A percentile compares a stretch with the other conserved stretches of the same genome.
phyloP scores from a whole-genome alignment of 2,113 vertebrate genomes.

The Rynchops niger region DNA sequence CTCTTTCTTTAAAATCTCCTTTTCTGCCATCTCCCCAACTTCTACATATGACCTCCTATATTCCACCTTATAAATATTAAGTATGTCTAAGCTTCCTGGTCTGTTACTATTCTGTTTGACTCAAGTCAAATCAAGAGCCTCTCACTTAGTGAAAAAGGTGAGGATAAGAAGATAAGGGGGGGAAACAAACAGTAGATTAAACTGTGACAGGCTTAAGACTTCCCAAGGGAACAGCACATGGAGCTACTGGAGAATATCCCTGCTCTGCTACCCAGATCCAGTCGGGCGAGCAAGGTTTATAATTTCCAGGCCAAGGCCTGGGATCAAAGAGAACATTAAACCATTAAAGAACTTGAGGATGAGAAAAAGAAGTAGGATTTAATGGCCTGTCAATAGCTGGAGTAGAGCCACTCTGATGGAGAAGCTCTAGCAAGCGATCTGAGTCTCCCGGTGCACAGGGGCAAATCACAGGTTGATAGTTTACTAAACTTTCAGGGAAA shows the following conservation, averaged over 20 bases:
- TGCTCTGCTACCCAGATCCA: background rate
- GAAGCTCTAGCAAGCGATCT: background rate
- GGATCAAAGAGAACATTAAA: background rate
- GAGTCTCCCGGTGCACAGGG: background rate
- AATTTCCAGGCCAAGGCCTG: background rate
- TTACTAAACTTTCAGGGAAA: background rate
- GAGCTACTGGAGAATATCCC: background rate
- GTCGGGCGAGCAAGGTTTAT: background rate
- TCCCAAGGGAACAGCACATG: fast-evolving
- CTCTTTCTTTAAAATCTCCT: background rate
- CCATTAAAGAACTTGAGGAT: background rate
- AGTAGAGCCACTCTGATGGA: background rate
- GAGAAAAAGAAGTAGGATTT: background rate
- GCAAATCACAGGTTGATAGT: background rate
- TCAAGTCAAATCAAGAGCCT: background rate
- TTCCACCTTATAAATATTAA: background rate
- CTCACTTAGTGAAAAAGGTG: background rate
- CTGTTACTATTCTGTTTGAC: background rate
- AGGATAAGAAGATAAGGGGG: background rate
- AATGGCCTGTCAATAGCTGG: background rate
- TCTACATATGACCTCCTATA: background rate
- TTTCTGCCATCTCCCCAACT: background rate
- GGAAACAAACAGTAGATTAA: background rate
- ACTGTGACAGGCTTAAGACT: background rate
- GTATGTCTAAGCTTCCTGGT: background rate